phyloP scores from a whole-genome alignment of 2,888 invertebrate species.

The Acrocyrtus sp. region DNA sequence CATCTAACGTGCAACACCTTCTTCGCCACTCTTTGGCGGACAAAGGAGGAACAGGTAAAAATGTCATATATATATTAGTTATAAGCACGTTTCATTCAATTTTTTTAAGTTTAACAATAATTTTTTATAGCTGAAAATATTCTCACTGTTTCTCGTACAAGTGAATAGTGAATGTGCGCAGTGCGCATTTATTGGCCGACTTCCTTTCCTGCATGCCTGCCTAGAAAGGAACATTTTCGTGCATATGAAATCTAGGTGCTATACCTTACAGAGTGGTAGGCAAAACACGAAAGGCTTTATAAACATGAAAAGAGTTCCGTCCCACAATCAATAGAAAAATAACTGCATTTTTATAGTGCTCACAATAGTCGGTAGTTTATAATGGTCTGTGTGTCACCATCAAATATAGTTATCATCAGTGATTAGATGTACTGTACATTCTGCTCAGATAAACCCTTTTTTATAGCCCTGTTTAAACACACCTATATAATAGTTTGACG shows the following conservation, averaged over 20 bases:
- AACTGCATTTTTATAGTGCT: not conserved
- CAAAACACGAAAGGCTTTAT: not conserved
- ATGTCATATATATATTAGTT: not conserved
- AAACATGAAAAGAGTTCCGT: too few relatives aligned
- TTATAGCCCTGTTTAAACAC: not conserved
- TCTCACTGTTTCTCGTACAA: too few relatives aligned
- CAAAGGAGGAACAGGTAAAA: not conserved
- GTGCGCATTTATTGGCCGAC: too few relatives aligned
- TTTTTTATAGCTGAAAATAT: not conserved
- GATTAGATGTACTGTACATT: too few relatives aligned
- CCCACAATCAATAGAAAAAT: not conserved
- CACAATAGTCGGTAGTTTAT: not conserved
- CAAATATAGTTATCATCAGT: too few relatives aligned
- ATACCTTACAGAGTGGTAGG: not conserved
- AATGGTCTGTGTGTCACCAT: not conserved
- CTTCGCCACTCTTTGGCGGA: not conserved
- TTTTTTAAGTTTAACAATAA: not conserved
- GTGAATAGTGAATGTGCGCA: too few relatives aligned
- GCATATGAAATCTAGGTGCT: too few relatives aligned
- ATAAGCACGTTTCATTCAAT: too few relatives aligned
- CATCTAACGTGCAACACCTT: not conserved
- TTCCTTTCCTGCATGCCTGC: not conserved
- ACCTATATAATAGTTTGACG: not conserved
- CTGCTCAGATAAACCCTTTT: not conserved
- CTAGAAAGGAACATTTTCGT: too few relatives aligned